Evolutionary conservation across 2,888 invertebrate genomes (phyloP), one percentile per base, ranked within the genome.

Genomic region (Calliphora vomitoria): DNA sequence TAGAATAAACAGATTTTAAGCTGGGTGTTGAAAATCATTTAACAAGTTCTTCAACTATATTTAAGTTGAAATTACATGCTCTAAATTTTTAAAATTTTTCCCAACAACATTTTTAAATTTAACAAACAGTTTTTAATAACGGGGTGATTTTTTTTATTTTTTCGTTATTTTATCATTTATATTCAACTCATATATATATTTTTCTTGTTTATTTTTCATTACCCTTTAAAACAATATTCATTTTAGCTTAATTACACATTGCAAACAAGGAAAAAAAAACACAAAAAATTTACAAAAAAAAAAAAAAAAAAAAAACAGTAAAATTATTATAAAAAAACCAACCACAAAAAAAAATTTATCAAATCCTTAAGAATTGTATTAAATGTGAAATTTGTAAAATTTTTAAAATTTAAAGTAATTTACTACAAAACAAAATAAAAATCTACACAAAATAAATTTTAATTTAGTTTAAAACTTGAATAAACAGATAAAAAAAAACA

Each of bases 301-400:
- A n/a, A n/a, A 60, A 25, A 68, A 35, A n/a, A n/a, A n/a, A n/a
- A 60, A 25, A 68, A 35, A 60, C 10, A 8, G 53, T 50, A 79
- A 79, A 83, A 83, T 64, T 38, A 55, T 55, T 71, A 66, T 13
- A 72, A 76, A 44, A 72, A 47, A n/a, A 71, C 0, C n/a, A 13
- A 55, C 4, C 25, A 20, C 13, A 69, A 64, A 60, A 50, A 78
- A 55, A 35, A 41, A 25, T 69, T 58, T 47, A 25, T 71, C 6
- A 72, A 68, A 66, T 76, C 38, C 38, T 75, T 75, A 69, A 69
- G 44, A 81, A 62, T 74, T 87, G 87, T 82, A 87, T 82, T 87
- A 78, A 87, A 84, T 87, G 84, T 87, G 87, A 84, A 87, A 84
- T 82, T 82, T 87, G 84, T 87, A 87, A 87, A 78, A 72, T 81